Conservation (phyloP, 2,888 invertebrate species). For the Nematopogon swammerdamellus region DNA sequence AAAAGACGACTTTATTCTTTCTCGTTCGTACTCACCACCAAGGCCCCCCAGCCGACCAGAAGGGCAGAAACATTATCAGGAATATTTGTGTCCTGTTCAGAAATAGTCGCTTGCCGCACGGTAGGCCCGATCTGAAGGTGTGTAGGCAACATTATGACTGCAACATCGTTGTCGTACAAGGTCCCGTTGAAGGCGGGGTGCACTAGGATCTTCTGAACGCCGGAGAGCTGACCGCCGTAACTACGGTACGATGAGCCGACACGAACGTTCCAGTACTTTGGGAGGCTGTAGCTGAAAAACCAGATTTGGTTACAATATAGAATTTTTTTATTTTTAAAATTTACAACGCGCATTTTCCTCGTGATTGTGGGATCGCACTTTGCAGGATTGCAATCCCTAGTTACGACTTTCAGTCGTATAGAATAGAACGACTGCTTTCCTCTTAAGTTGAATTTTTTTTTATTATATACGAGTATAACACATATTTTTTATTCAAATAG, state of each 20-base stretch:
- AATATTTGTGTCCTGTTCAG: constrained; percentile 30
- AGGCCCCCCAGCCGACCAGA: constrained; percentile 41
- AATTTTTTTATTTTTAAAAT: no score
- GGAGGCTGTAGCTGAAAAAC: constrained; percentile 28
- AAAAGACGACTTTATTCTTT: no score
- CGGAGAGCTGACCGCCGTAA: constrained; percentile 29
- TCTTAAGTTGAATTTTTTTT: no score
- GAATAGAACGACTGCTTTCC: no score
- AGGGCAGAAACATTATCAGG: constrained; percentile 26
- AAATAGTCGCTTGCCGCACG: constrained; percentile 34
- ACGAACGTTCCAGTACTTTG: constrained; percentile 36
- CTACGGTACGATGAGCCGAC: constrained; percentile 38
- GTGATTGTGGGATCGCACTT: no score
- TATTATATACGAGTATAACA: no score
- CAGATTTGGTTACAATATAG: no score
- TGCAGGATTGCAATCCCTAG: no score
- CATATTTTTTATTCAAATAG: no score
- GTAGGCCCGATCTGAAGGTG: constrained; percentile 25
- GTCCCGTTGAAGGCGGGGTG: constrained; percentile 31
- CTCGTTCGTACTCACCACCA: constrained; percentile 23
- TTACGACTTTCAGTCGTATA: no score
- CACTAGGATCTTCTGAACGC: constrained; percentile 28
- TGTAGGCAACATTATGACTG: constrained; percentile 26
- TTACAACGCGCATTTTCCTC: no score
- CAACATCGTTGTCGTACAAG: constrained; percentile 37